Conservation (phyloP, 2,888 invertebrate species). For the Leptinotarsa rubiginosa region DNA sequence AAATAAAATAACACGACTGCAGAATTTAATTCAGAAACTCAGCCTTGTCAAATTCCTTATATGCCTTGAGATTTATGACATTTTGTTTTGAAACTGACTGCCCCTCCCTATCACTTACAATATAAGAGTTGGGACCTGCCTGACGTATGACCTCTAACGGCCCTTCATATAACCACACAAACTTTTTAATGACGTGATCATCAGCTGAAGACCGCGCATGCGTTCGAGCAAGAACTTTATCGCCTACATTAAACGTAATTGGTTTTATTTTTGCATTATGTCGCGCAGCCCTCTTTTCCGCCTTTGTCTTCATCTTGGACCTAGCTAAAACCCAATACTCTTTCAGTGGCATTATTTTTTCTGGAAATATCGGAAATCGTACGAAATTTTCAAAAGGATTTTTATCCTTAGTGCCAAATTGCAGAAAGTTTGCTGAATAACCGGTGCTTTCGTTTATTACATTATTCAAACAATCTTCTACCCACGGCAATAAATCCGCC, state of each 20-base stretch:
- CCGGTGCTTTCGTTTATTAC: background rate
- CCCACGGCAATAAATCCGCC: background rate
- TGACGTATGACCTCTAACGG: no score
- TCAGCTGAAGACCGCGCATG: background rate
- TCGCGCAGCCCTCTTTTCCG: background rate
- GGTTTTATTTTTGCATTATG: background rate
- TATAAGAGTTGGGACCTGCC: no score
- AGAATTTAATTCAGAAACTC: no score
- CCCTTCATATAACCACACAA: no score
- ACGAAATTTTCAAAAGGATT: background rate
- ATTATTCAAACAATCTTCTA: background rate
- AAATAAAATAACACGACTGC: no score
- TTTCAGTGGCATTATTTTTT: no score
- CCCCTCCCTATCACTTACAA: no score
- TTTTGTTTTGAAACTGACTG: no score
- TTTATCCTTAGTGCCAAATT: background rate
- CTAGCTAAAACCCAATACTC: no score
- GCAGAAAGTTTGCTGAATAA: background rate
- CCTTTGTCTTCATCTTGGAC: background rate
- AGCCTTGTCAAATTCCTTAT: no score
- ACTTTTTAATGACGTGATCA: background rate
- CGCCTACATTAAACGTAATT: background rate
- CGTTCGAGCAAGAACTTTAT: background rate
- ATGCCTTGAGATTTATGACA: no score
- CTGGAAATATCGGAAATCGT: background rate